phyloP scores from a whole-genome alignment of 1,140 invertebrate species.

The Lepeophtheirus salmonis region DNA sequence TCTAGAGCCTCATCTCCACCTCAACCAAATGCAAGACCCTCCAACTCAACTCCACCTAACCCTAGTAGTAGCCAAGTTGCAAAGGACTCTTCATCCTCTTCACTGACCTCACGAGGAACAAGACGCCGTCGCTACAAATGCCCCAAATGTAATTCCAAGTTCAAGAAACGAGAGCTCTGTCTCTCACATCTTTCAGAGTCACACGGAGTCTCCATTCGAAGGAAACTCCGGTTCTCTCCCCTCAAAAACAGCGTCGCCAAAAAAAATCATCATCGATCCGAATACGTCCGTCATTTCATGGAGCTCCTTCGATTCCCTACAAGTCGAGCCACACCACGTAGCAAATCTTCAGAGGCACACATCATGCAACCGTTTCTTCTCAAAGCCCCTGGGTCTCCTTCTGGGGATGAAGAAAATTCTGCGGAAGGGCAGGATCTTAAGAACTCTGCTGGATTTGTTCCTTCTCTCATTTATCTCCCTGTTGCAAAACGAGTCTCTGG shows the following conservation, averaged over 20 bases:
- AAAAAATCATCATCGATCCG: conserved; percentile 40
- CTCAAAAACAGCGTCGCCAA: conserved; percentile 42
- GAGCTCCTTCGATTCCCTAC: conserved; percentile 23
- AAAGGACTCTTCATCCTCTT: conserved; percentile 7
- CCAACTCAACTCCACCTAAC: too few relatives aligned
- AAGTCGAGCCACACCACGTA: conserved; percentile 27
- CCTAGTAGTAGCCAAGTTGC: too few relatives aligned
- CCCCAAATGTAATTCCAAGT: conserved; percentile 31
- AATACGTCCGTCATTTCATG: conserved; percentile 36
- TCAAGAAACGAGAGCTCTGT: conserved; percentile 27
- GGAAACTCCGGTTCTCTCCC: conserved; percentile 20
- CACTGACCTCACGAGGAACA: conserved; percentile 4
- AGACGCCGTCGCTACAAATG: conserved; percentile 25
- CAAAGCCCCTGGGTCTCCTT: conserved; percentile 34
- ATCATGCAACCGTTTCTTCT: conserved; percentile 71
- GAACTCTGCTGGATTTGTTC: conserved; percentile 44
- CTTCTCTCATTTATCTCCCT: conserved; percentile 74
- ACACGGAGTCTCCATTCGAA: conserved; percentile 24
- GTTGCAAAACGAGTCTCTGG: conserved; percentile 59
- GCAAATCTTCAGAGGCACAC: conserved; percentile 25
- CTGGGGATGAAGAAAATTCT: conserved; percentile 18
- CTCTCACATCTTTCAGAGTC: conserved; percentile 28
- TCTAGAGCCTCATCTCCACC: not conserved
- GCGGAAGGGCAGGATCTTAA: not conserved
- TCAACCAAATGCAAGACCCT: too few relatives aligned